Base-by-base conservation (phyloP, 2,113 vertebrate genomes). In the Candoia aspera region DNA sequence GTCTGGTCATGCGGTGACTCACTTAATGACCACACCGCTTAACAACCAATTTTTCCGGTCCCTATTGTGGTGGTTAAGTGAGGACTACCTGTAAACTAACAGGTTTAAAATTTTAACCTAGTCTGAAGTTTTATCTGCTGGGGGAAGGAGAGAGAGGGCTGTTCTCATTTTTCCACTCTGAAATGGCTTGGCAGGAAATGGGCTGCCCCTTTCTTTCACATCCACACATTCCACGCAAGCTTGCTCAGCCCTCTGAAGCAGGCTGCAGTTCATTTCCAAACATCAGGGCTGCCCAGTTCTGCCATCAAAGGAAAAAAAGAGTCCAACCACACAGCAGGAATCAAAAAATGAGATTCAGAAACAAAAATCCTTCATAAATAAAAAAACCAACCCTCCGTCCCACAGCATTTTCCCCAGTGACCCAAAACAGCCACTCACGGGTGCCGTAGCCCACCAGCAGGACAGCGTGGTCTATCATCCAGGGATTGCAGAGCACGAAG, bases 381-480 rank as follows among this genome's bases (percentile, higher is more conserved):
- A 33, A 15, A 15, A 17, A 33, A 73, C 33, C 15, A 17, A 15
- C 42, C n/a, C 0, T 10, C 23, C 21, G 10, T 10, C 42, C 23
- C 37, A 29, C 26, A 33, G 53, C 24, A 54, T 17, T 53, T 8
- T 15, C 29, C 17, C 49, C 42, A 42, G 42, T 42, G 17, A 8
- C 12, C 37, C 5, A 53, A 29, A 89, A 15, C 3, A n/a, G 33
- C 21, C 29, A 97, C 98, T 98, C 95, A 99, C 98, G 98, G 86
- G 98, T 97, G 95, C 98, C 98, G 0, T 98, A 99, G 96, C 98
- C 98, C 92, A 99, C 98, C 21, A 99, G 86, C 89, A 99, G 97
- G 93, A 99, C 98, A 0, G 98, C 98, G 0, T 99, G 98, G 96
- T 99, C 98, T 0, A 99, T 98, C 98, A 98, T 97, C 98, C 98